Conservation (phyloP, 2,888 invertebrate species). For the Ormyrus nitidulus region DNA sequence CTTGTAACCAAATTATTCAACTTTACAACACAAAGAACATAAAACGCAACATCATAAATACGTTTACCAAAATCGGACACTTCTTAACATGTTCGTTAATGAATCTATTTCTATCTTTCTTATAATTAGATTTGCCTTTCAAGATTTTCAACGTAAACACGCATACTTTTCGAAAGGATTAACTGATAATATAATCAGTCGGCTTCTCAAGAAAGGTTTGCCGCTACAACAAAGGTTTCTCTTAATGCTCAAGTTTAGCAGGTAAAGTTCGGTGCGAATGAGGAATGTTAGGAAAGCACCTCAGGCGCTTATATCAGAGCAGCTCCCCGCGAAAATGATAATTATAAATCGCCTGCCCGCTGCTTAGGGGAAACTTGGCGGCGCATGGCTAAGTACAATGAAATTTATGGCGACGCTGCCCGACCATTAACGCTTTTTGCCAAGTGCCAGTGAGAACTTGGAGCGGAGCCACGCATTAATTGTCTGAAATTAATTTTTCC, state of each 20-base stretch:
- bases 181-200: no score
- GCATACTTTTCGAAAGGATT: no score
- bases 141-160: no score
- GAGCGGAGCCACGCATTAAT: conserved; percentile 62
- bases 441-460: conserved; percentile 58
- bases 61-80: no score
- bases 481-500: conserved; percentile 64
- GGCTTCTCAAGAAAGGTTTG: no score
- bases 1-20: no score
- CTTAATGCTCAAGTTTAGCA: no score
- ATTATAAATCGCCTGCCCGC: conserved; percentile 47
- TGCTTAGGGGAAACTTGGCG: conserved; percentile 30
- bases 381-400: conserved; percentile 62
- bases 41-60: no score
- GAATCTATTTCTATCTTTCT: no score
- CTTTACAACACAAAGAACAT: neutral
- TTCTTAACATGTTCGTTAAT: no score
- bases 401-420: conserved; percentile 62
- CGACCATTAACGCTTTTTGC: conserved; percentile 60
- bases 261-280: neutral
- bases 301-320: conserved; percentile 2
- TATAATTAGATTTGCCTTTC: no score
- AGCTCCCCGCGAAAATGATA: conserved; percentile 40
- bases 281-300: conserved; percentile 7
- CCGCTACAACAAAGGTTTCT: no score